Evolutionary conservation across 2,888 invertebrate species (phyloP), one percentile per base, ranked within the genome.

Genomic region (Helleia helle): DNA sequence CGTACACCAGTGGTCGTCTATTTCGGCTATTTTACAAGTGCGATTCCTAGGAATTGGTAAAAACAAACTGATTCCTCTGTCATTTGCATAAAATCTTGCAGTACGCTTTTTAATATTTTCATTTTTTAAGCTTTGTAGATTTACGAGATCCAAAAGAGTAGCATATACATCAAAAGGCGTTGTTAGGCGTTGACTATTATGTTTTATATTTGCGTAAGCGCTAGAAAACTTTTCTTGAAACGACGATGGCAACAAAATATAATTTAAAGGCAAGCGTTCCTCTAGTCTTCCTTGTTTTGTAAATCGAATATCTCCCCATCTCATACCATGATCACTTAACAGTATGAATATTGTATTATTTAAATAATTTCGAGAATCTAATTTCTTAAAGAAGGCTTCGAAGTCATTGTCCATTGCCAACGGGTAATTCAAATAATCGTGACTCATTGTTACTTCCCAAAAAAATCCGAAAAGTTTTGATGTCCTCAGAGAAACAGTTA

Each of bases 301-400:
- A 51, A 87, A 85, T 6, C 95, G 87, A 52, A 95, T 94, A 4
- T 86, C 87, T 1, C 96, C 96, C 91, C 93, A 96, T 46, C 96
- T 83, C 43, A 95, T 90, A 0, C 97, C 97, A 60, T 97, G 97
- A 63, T 97, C 97, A 66, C 96, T 96, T 81, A 96, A 84, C 6
- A 94, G 66, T 38, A 95, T 80, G 8, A 92, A 55, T 29, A 90
- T 85, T 0, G 94, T 93, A 15, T 89, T 86, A 38, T 92, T 87
- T 40, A 94, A 72, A 40, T 88, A 72, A 1, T 86, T 81, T 1
- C 76, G 63, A 0, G 67, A 53, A 25, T 88, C 71, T 38, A 92
- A 63, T 42, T 75, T 67, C 45, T 71, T 65, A 38, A 96, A 71
- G 57, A 93, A 87, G 1, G 71, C 56, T 49, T 80, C 62, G 54